Evolutionary conservation across 2,888 invertebrate genomes (phyloP).

Genomic region (Onchidella celtica): DNA sequence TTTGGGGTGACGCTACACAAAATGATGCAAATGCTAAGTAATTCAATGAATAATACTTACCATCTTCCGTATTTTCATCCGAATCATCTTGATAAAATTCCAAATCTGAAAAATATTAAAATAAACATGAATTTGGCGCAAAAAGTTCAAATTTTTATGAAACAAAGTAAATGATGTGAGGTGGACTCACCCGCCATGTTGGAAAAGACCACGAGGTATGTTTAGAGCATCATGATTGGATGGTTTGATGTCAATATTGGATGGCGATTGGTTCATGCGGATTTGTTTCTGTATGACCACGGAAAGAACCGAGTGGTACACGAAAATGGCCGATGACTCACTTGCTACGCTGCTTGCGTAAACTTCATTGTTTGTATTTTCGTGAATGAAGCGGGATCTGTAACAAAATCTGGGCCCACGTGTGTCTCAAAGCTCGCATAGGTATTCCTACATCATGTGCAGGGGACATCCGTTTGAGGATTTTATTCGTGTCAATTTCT

Average conservation of each 20-base stretch:
- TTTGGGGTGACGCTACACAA: slow-evolving; percentile 8
- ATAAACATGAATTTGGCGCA: slow-evolving; percentile 60
- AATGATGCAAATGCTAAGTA: background rate
- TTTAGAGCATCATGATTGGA: slow-evolving; percentile 60
- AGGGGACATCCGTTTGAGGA: background rate
- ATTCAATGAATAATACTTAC: slow-evolving; percentile 64
- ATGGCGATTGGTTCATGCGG: slow-evolving; percentile 66
- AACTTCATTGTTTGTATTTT: slow-evolving; percentile 48
- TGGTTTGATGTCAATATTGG: slow-evolving; percentile 51
- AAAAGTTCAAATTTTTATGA: slow-evolving; percentile 66
- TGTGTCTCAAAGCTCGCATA: slow-evolving; percentile 13
- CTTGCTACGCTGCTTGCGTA: slow-evolving; percentile 42
- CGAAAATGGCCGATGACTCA: slow-evolving; percentile 70
- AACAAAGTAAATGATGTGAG: slow-evolving; percentile 74
- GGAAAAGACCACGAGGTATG: slow-evolving; percentile 76
- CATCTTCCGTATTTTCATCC: slow-evolving; percentile 73
- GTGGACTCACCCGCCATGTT: slow-evolving; percentile 79
- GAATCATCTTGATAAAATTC: slow-evolving; percentile 75
- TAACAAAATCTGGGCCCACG: slow-evolving; percentile 1
- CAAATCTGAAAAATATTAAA: slow-evolving; percentile 75
- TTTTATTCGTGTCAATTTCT: background rate
- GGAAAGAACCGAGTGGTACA: slow-evolving; percentile 61
- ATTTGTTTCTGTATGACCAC: slow-evolving; percentile 63
- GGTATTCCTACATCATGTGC: background rate
- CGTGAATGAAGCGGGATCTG: slow-evolving; percentile 51